These are phyloP conservation scores for Sander lucioperca DNA, from an alignment of 2,113 vertebrate genomes.

Conservation along the genomic window DNA sequence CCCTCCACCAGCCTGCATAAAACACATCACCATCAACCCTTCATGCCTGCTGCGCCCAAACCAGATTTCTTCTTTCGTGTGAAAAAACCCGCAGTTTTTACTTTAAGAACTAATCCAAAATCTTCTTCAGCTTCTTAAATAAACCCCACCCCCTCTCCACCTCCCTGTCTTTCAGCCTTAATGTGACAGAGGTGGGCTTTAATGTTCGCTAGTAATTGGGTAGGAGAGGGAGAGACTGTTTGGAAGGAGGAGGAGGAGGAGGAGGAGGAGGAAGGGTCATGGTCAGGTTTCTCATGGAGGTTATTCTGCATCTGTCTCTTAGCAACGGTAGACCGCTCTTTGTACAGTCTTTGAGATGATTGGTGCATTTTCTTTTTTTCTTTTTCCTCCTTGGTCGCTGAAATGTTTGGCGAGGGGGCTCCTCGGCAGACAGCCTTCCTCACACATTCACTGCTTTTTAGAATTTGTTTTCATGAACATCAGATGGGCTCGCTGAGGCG, in stretches of 20 bases:
- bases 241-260: conserved; percentile 79
- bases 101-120: conserved; percentile 40
- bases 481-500: conserved; percentile 66
- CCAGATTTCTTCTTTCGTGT: background rate
- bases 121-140: conserved; percentile 38
- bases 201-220: conserved; percentile 91
- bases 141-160: conserved; percentile 13
- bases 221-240: conserved; percentile 91
- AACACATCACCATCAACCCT: conserved; percentile 24
- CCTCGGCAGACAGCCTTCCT: conserved; percentile 69
- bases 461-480: conserved; percentile 54
- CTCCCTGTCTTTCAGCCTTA: conserved; percentile 60
- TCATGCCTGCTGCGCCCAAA: conserved; percentile 22
- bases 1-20: conserved; percentile 53
- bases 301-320: conserved; percentile 97
- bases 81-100: background rate
- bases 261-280: conserved; percentile 89
- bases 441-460: conserved; percentile 63
- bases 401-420: conserved; percentile 88
- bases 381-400: conserved; percentile 86
- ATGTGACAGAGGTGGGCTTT: conserved; percentile 75
- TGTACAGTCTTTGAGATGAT: conserved; percentile 94
- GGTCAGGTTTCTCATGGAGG: conserved; percentile 92
- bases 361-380: conserved; percentile 72
- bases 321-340: conserved; percentile 94